Conservation (phyloP, 37 sponge, comb jelly and placozoan genomes). For the Crambe crambe region DNA sequence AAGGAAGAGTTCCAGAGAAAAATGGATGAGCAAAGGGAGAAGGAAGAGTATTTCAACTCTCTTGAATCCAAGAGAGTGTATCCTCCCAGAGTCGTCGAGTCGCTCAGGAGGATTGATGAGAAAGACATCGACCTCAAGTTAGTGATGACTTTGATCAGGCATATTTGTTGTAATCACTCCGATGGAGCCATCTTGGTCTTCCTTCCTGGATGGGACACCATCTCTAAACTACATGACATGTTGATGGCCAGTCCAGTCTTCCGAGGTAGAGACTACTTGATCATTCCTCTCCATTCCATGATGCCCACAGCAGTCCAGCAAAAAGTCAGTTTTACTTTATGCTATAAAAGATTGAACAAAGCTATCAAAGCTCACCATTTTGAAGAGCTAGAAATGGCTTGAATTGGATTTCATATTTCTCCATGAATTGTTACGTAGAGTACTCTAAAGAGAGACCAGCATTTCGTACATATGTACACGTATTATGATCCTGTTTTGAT, state of each 20-base stretch:
- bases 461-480: too few species aligned
- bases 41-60: conserved; percentile 16
- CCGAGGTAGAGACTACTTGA: conserved; percentile 33
- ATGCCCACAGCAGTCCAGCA: conserved; percentile 72
- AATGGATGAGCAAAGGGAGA: conserved; percentile 23
- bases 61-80: conserved; percentile 29
- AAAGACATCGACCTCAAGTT: conserved; percentile 55
- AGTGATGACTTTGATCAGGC: conserved; percentile 15
- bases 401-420: too few species aligned
- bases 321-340: conserved; percentile 11
- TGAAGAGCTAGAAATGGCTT: too few species aligned
- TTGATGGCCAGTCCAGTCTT: conserved; percentile 56
- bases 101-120: conserved; percentile 22
- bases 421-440: too few species aligned
- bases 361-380: neutral
- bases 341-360: neutral
- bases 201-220: conserved; percentile 79
- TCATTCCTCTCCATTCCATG: conserved; percentile 85
- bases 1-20: conserved; percentile 9
- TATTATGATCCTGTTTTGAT: neutral
- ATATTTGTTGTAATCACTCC: conserved; percentile 38
- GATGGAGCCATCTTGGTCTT: conserved; percentile 78
- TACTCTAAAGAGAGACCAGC: too few species aligned
- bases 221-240: conserved; percentile 67
- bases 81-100: conserved; percentile 32